A percentile compares a stretch with the other conserved stretches of the same genome.
Conservation (phyloP, 1,140 invertebrate genomes). For the Leptonema lineaticorne region DNA sequence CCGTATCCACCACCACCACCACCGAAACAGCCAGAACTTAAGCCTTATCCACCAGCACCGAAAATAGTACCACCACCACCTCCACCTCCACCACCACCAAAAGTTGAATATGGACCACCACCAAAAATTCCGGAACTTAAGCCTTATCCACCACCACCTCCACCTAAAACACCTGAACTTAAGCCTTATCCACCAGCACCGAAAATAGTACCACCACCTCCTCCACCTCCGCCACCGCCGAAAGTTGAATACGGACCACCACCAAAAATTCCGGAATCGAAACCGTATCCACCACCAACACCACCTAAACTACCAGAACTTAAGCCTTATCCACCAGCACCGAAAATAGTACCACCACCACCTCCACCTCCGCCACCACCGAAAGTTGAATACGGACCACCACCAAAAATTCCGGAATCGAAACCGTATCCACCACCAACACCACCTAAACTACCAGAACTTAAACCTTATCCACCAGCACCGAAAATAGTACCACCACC, state of each 20-base stretch:
- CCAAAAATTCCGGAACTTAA: background rate
- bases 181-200: background rate
- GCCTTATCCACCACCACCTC: conserved; percentile 29
- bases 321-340: too few species aligned
- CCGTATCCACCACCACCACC: conserved; percentile 11
- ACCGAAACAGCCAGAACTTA: too few species aligned
- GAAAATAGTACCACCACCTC: too few species aligned
- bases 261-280: background rate
- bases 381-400: too few species aligned
- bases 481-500: too few species aligned
- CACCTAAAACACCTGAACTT: background rate
- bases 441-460: too few species aligned
- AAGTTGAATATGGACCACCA: background rate
- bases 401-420: too few species aligned
- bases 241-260: background rate
- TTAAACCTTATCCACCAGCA: too few species aligned
- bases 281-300: background rate
- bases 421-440: too few species aligned
- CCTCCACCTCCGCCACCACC: background rate
- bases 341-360: too few species aligned
- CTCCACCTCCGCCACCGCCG: conserved; percentile 3
- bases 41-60: background rate
- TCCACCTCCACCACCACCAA: background rate
- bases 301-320: too few species aligned
- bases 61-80: background rate